A percentile compares a stretch with the other conserved stretches of the same genome.
phyloP scores from a whole-genome alignment of 2,797 vertebrate species.

The Masticophis lateralis region DNA sequence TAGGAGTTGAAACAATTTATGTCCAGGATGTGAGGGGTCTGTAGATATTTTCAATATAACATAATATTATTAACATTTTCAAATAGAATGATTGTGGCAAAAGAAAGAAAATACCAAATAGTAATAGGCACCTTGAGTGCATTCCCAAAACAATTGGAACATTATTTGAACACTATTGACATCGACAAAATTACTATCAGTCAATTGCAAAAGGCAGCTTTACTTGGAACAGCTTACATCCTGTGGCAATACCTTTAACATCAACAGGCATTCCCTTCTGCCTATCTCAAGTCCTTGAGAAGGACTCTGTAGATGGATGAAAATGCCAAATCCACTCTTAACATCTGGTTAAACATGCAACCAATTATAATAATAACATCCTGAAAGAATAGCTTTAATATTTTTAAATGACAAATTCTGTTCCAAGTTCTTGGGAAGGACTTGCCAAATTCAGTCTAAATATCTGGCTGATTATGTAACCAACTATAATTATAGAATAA shows the following conservation, averaged over 20 bases:
- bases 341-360: not conserved
- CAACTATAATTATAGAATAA: not conserved
- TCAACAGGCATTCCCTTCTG: not conserved
- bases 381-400: not conserved
- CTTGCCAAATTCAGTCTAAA: not conserved
- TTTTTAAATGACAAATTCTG: not conserved
- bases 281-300: not conserved
- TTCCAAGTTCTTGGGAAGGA: too few species aligned
- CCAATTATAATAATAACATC: not conserved
- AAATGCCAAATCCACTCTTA: not conserved
- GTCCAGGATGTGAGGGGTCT: too few species aligned
- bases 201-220: not conserved
- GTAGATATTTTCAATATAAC: not conserved
- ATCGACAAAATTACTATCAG: not conserved
- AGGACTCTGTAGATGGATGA: not conserved
- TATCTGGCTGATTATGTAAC: not conserved
- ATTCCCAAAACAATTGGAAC: not conserved
- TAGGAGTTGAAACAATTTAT: too few species aligned
- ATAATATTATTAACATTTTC: not conserved
- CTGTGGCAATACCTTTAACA: not conserved
- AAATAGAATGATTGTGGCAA: not conserved
- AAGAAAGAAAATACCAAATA: not conserved
- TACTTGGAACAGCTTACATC: not conserved
- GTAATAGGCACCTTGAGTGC: not conserved
- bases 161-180: not conserved